Evolutionary conservation across 2,113 vertebrate genomes (phyloP).

Genomic region (Melanerpes formicivorus): DNA sequence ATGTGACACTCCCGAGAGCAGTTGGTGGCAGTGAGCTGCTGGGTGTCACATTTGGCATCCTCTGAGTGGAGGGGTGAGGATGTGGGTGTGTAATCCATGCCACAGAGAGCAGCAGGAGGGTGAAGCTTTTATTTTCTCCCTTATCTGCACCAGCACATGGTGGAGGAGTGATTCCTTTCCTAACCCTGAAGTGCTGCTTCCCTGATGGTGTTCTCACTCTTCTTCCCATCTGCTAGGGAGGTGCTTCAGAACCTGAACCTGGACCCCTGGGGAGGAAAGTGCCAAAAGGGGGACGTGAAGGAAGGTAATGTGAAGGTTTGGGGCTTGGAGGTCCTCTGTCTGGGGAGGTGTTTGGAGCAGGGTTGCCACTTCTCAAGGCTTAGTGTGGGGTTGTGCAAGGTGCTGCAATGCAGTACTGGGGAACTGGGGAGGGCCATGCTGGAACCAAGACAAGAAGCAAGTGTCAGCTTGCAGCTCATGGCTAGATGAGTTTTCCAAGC

Average conservation of each 20-base stretch:
- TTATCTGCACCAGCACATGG: neutral
- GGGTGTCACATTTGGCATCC: neutral
- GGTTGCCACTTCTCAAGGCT: neutral
- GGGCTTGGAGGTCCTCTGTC: neutral
- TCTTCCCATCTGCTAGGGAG: neutral
- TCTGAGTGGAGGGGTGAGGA: rapidly evolving
- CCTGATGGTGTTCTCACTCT: rapidly evolving
- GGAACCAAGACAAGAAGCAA: neutral
- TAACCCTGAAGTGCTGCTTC: rapidly evolving
- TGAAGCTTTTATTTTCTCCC: neutral
- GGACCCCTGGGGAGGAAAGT: neutral
- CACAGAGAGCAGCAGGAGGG: neutral
- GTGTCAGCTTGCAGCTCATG: neutral
- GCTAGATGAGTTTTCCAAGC: neutral
- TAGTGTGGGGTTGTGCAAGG: neutral
- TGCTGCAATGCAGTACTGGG: neutral
- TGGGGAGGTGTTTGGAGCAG: neutral
- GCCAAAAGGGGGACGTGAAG: neutral
- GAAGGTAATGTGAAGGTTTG: neutral
- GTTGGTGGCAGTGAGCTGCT: neutral
- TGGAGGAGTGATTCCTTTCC: rapidly evolving
- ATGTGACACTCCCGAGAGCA: neutral
- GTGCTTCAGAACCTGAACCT: conserved; percentile 22
- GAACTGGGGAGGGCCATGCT: neutral
- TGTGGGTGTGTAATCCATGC: neutral